Percentiles rank a stretch among this genome's conserved stretches.
Evolutionary conservation across 2,888 invertebrate species (phyloP).

Genomic region (Trichopria drosophilae): DNA sequence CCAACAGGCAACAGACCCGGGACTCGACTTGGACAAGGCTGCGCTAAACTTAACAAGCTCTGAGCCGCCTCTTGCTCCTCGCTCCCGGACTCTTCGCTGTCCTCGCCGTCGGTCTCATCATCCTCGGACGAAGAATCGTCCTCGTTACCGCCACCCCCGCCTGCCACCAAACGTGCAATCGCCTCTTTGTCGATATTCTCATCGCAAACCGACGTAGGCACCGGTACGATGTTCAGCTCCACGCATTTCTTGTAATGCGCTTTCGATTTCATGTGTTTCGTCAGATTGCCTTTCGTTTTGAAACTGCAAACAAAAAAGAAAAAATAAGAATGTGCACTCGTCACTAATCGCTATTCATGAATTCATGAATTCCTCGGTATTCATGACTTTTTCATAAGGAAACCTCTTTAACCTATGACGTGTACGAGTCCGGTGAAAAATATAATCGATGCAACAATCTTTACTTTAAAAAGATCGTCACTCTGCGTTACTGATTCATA

Average conservation of each 20-base stretch:
- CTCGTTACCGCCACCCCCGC: slow-evolving; percentile 62
- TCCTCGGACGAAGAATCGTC: slow-evolving; percentile 58
- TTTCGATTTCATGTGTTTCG: slow-evolving; percentile 98
- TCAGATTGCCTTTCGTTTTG: slow-evolving; percentile 96
- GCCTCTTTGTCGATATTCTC: slow-evolving; percentile 64
- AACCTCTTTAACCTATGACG: no score
- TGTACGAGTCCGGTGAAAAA: no score
- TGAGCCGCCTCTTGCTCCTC: slow-evolving; percentile 84
- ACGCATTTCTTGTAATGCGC: slow-evolving; percentile 93
- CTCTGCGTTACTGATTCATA: no score
- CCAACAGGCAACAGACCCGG: slow-evolving; percentile 65
- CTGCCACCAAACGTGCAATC: slow-evolving; percentile 62
- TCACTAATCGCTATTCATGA: no score
- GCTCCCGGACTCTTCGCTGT: slow-evolving; percentile 54
- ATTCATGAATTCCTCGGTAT: background rate
- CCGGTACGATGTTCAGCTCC: slow-evolving; percentile 79
- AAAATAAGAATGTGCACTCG: no score
- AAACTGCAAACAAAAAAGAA: slow-evolving; percentile 71
- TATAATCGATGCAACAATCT: no score
- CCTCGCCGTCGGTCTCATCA: slow-evolving; percentile 44
- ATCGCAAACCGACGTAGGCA: slow-evolving; percentile 69
- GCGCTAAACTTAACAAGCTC: slow-evolving; percentile 76
- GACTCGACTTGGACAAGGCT: slow-evolving; percentile 57
- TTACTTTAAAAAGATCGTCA: no score
- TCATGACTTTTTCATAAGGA: background rate